These are phyloP conservation scores for Aythya baeri DNA, from an alignment of 2,113 vertebrate genomes.

Conservation along the genomic window DNA sequence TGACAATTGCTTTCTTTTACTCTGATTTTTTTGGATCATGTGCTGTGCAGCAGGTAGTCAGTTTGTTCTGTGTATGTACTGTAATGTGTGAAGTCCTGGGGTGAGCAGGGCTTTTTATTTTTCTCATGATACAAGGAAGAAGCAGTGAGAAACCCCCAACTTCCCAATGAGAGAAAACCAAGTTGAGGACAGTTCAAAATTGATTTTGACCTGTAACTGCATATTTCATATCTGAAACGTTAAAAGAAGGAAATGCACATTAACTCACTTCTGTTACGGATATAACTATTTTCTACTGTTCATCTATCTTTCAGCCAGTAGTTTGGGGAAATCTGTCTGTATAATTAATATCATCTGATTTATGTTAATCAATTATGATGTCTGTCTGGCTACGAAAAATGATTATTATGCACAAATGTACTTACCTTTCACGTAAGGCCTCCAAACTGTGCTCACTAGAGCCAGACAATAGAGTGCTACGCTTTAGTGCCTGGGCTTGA, in stretches of 20 bases:
- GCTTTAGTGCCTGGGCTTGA: slow-evolving; percentile 33
- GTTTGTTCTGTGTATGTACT: neutral
- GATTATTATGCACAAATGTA: neutral
- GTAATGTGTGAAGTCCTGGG: neutral
- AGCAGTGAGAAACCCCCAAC: neutral
- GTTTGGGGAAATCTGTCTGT: slow-evolving; percentile 36
- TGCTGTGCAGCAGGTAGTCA: neutral
- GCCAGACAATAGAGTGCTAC: neutral
- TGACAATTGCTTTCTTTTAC: neutral
- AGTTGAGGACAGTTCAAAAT: slow-evolving; percentile 12
- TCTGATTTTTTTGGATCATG: neutral
- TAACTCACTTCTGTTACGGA: slow-evolving; percentile 28
- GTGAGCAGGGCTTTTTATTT: neutral
- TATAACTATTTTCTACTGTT: slow-evolving; percentile 26
- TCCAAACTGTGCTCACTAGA: neutral
- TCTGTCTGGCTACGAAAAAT: slow-evolving; percentile 50
- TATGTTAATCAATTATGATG: slow-evolving; percentile 48
- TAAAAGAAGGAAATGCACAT: slow-evolving; percentile 42
- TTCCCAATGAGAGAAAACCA: neutral
- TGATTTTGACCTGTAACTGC: neutral
- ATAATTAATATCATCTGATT: slow-evolving; percentile 62
- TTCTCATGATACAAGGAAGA: neutral
- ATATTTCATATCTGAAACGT: slow-evolving; percentile 44
- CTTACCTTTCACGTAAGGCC: slow-evolving; percentile 12
- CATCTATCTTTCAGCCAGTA: slow-evolving; percentile 45